phyloP scores from a whole-genome alignment of 2,113 vertebrate species.

The Mixornis gularis region DNA sequence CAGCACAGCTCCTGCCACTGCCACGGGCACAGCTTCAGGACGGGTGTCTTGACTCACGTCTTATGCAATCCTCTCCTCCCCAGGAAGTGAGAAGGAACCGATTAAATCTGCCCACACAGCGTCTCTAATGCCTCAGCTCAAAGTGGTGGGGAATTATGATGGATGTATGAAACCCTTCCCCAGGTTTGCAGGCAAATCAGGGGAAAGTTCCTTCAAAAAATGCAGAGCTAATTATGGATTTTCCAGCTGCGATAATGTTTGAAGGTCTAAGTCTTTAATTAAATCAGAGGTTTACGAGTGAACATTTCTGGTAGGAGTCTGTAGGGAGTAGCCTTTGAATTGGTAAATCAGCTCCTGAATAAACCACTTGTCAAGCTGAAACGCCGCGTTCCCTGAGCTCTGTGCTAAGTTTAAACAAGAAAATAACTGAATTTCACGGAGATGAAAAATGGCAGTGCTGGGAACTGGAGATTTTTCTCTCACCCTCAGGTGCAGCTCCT shows the following conservation, averaged over 20 bases:
- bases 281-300: slow-evolving; percentile 38
- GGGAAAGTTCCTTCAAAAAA: slow-evolving; percentile 54
- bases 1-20: neutral
- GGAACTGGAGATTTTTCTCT: neutral
- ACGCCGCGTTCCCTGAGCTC: neutral
- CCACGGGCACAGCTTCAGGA: neutral
- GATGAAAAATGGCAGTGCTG: neutral
- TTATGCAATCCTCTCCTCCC: slow-evolving; percentile 62
- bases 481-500: neutral
- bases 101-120: slow-evolving; percentile 65
- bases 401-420: slow-evolving; percentile 5
- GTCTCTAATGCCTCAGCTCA: slow-evolving; percentile 41
- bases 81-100: slow-evolving; percentile 47
- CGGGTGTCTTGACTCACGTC: slow-evolving; percentile 18
- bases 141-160: slow-evolving; percentile 36
- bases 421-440: neutral
- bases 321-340: slow-evolving; percentile 57
- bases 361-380: slow-evolving; percentile 41
- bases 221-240: slow-evolving; percentile 53
- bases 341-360: slow-evolving; percentile 62
- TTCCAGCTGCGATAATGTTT: slow-evolving; percentile 66
- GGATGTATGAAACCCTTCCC: slow-evolving; percentile 18
- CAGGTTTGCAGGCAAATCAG: slow-evolving; percentile 44
- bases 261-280: slow-evolving; percentile 49
- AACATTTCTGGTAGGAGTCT: slow-evolving; percentile 58